phyloP scores from a whole-genome alignment of 2,888 invertebrate genomes.

The Andrena haemorrhoa region DNA sequence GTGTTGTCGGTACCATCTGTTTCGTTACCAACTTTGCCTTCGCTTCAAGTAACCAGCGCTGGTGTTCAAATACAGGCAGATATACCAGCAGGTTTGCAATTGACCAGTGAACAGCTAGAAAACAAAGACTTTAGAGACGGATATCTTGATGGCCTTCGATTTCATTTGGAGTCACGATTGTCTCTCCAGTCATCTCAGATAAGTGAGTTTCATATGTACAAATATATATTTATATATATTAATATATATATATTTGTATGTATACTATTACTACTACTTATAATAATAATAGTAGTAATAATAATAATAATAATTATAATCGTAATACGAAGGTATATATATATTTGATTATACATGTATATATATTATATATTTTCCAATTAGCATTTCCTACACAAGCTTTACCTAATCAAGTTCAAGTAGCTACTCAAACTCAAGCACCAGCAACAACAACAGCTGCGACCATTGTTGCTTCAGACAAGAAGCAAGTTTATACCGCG shows the following conservation, averaged over 20 bases:
- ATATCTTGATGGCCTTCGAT: conserved; percentile 68
- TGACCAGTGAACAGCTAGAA: conserved; percentile 74
- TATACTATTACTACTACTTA: no score
- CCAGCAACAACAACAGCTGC: conserved; percentile 78
- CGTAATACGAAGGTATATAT: neutral
- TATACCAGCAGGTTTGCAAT: conserved; percentile 76
- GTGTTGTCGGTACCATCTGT: conserved; percentile 75
- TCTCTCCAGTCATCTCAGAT: conserved; percentile 79
- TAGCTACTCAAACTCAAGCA: conserved; percentile 88
- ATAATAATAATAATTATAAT: neutral
- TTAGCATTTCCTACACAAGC: conserved; percentile 79
- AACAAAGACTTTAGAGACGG: conserved; percentile 77
- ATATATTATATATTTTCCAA: conserved; percentile 28
- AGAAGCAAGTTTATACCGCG: conserved; percentile 81
- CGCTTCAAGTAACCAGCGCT: conserved; percentile 76
- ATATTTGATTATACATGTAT: neutral
- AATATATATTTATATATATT: no score
- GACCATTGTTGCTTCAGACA: conserved; percentile 79
- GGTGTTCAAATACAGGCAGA: conserved; percentile 80
- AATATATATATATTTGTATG: no score
- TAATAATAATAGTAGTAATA: neutral
- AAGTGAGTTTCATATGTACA: conserved; percentile 69
- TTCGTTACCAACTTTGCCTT: conserved; percentile 72
- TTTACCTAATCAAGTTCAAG: conserved; percentile 87
- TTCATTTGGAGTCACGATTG: conserved; percentile 76